These are phyloP conservation scores for Sciurus niger DNA, from an alignment of 2,113 vertebrate genomes.

Conservation along the genomic window DNA sequence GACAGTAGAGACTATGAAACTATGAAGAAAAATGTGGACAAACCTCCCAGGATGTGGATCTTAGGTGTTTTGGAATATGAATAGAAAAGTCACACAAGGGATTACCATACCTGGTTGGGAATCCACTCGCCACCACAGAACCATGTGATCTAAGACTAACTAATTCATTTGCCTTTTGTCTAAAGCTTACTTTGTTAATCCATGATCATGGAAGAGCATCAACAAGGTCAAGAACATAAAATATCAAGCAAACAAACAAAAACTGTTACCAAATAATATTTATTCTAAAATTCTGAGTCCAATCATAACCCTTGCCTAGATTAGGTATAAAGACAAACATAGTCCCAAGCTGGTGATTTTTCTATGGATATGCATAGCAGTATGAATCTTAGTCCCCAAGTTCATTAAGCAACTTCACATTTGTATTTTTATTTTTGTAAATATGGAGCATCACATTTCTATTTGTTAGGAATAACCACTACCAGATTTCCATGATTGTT, in stretches of 20 bases:
- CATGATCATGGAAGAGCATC: not conserved
- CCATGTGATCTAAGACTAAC: not conserved
- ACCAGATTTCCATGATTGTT: not conserved
- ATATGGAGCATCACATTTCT: not conserved
- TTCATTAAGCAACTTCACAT: not conserved
- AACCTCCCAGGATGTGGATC: not conserved
- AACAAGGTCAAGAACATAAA: not conserved
- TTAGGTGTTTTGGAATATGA: not conserved
- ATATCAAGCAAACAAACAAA: slow-evolving; percentile 3
- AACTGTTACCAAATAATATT: not conserved
- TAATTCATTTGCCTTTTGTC: not conserved
- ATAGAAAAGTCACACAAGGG: not conserved
- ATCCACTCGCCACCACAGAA: not conserved
- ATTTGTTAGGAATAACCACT: slow-evolving; percentile 1
- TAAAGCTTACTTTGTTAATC: not conserved
- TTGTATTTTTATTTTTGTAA: not conserved
- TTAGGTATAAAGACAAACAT: not conserved
- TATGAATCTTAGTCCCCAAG: not conserved
- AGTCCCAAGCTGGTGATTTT: not conserved
- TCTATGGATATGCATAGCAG: not conserved
- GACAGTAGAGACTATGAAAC: not conserved
- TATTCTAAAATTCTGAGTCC: not conserved
- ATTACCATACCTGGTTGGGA: not conserved
- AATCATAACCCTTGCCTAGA: not conserved
- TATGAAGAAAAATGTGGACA: not conserved